Percentiles rank a stretch among this genome's conserved stretches.
phyloP scores from a whole-genome alignment of 2,797 vertebrate species.

The Carcharodon carcharias region DNA sequence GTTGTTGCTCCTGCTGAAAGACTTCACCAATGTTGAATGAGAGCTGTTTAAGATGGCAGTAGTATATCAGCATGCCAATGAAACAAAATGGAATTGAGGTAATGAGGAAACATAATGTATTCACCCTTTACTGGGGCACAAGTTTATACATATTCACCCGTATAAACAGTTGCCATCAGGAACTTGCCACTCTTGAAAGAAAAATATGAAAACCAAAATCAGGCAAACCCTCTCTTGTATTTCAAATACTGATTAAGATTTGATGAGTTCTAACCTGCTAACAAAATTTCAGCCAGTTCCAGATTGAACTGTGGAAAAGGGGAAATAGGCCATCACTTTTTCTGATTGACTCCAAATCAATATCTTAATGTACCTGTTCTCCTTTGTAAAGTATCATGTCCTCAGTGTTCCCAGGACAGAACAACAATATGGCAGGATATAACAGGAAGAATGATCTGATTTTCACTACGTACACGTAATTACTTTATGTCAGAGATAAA shows the following conservation, averaged over 20 bases:
- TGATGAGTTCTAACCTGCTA: neutral
- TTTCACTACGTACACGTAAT: neutral
- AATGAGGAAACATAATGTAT: neutral
- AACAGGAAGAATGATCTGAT: neutral
- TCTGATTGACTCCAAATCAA: neutral
- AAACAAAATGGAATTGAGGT: neutral
- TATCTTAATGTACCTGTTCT: neutral
- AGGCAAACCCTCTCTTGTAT: neutral
- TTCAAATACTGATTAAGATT: neutral
- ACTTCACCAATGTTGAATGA: too few species aligned
- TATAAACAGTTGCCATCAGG: neutral
- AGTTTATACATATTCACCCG: neutral
- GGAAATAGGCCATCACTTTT: neutral
- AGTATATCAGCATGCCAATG: neutral
- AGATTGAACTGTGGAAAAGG: neutral
- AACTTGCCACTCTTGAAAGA: neutral
- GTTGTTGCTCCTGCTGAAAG: too few species aligned
- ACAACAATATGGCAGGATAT: neutral
- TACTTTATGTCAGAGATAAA: too few species aligned
- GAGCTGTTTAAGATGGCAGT: too few species aligned
- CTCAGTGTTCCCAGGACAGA: neutral
- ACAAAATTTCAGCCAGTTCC: neutral
- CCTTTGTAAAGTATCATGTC: neutral
- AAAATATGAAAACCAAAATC: neutral
- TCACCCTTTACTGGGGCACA: neutral